Conservation (phyloP, 2,797 vertebrate species). For the Urophycis tenuis region DNA sequence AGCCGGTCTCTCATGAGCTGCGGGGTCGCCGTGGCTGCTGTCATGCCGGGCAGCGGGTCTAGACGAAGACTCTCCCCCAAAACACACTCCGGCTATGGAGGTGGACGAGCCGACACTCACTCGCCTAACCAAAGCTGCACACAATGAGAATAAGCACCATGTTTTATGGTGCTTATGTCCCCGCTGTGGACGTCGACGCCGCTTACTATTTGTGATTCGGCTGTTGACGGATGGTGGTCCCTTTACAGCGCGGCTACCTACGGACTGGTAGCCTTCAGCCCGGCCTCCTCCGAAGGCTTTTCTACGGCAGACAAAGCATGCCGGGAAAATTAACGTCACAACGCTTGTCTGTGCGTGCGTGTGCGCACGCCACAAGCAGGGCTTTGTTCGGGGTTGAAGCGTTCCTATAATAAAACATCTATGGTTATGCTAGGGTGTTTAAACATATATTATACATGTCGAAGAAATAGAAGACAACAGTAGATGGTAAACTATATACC, state of each 20-base stretch:
- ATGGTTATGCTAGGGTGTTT: not conserved
- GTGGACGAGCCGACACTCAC: constrained; percentile 50
- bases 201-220: not conserved
- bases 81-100: constrained; percentile 30
- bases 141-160: constrained; percentile 37
- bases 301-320: constrained; percentile 51
- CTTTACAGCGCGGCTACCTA: constrained; percentile 46
- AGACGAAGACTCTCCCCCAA: constrained; percentile 53
- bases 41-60: constrained; percentile 80
- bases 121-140: constrained; percentile 26
- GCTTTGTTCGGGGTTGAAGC: not conserved
- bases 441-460: not conserved
- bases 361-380: not conserved
- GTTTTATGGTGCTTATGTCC: constrained; percentile 36
- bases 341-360: not conserved
- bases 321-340: constrained; percentile 47
- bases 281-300: constrained; percentile 43
- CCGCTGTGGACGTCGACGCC: constrained; percentile 23
- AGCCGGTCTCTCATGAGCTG: constrained; percentile 92
- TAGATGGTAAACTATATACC: no score
- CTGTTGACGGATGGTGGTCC: not conserved
- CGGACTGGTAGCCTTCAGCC: constrained; percentile 46
- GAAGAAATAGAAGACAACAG: no score
- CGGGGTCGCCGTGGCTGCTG: constrained; percentile 84
- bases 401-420: not conserved